Percentiles rank a stretch among this genome's conserved stretches.
phyloP scores from a whole-genome alignment of 2,888 invertebrate species.

The Lasioglossum morio region DNA sequence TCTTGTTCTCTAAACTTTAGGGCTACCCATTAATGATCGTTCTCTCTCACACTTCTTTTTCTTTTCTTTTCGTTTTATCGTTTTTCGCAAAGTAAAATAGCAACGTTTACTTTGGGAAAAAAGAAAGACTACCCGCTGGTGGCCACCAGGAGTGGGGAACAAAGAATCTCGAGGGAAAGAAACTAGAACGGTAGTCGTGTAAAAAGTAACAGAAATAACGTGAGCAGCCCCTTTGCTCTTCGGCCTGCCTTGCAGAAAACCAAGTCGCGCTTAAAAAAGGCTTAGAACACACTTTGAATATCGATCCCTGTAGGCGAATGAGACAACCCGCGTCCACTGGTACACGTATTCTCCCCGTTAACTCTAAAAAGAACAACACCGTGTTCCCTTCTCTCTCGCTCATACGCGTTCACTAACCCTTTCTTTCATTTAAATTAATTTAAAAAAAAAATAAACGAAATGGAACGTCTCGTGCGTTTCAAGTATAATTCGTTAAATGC shows the following conservation, averaged over 20 bases:
- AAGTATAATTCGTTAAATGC: slow-evolving; percentile 27
- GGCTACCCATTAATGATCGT: slow-evolving; percentile 58
- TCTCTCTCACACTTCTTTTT: not conserved
- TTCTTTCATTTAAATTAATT: slow-evolving; percentile 44
- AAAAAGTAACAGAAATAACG: slow-evolving; percentile 60
- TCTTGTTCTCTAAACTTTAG: slow-evolving; percentile 56
- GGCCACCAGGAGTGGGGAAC: slow-evolving; percentile 34
- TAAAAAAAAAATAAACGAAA: slow-evolving; percentile 11
- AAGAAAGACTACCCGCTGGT: slow-evolving; percentile 33
- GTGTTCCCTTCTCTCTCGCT: slow-evolving; percentile 60
- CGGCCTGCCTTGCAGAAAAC: slow-evolving; percentile 61
- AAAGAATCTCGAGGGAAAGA: slow-evolving; percentile 27
- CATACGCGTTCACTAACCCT: slow-evolving; percentile 42
- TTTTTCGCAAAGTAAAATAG: slow-evolving; percentile 39
- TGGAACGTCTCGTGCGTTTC: slow-evolving; percentile 65
- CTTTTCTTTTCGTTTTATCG: slow-evolving; percentile 2
- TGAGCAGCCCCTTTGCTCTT: slow-evolving; percentile 64
- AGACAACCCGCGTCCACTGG: slow-evolving; percentile 64
- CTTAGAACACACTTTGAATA: slow-evolving; percentile 76
- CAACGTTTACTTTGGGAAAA: slow-evolving; percentile 45
- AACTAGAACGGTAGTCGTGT: slow-evolving; percentile 44
- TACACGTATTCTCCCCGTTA: slow-evolving; percentile 63
- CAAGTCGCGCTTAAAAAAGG: slow-evolving; percentile 72
- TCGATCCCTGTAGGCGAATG: slow-evolving; percentile 75
- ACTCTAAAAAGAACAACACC: slow-evolving; percentile 66